A percentile compares a stretch with the other conserved stretches of the same genome.
Evolutionary conservation across 1,140 invertebrate species (phyloP).

Genomic region (Oryctes rhinoceros): DNA sequence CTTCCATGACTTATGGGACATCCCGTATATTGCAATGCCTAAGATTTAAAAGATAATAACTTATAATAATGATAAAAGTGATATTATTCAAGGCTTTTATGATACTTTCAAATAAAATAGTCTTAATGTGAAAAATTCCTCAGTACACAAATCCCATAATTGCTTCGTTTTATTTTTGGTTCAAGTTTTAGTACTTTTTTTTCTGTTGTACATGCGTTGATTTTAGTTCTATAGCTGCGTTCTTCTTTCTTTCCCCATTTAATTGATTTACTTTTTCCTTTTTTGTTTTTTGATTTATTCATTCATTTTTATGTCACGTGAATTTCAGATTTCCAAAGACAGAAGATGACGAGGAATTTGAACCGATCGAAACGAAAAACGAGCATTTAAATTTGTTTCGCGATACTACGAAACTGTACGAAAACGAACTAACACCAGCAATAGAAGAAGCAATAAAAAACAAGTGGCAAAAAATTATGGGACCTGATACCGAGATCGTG

Average conservation of each 20-base stretch:
- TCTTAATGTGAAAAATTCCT: neutral
- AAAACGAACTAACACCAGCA: conserved; percentile 69
- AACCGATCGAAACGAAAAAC: conserved; percentile 51
- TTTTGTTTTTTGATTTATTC: conserved; percentile 18
- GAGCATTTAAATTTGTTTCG: conserved; percentile 45
- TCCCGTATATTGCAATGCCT: no score
- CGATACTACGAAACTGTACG: conserved; percentile 42
- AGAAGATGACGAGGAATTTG: conserved; percentile 49
- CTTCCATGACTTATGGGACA: no score
- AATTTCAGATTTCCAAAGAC: conserved; percentile 59
- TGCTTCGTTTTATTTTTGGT: neutral
- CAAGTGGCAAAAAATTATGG: conserved; percentile 87
- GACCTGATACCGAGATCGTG: conserved; percentile 86
- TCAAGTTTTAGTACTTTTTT: neutral
- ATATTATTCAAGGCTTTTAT: no score
- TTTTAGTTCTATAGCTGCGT: neutral
- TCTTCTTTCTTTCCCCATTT: conserved; percentile 2
- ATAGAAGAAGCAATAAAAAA: conserved; percentile 80
- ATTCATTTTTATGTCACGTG: conserved; percentile 47
- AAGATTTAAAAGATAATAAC: no score
- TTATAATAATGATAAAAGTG: no score
- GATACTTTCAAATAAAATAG: no score
- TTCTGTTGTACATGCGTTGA: neutral
- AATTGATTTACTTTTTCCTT: conserved; percentile 23
- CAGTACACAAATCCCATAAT: conserved; percentile 30